Percentiles rank a stretch among this genome's conserved stretches.
Conservation (phyloP, 2,888 invertebrate species). For the Sinotaia quadrata region DNA sequence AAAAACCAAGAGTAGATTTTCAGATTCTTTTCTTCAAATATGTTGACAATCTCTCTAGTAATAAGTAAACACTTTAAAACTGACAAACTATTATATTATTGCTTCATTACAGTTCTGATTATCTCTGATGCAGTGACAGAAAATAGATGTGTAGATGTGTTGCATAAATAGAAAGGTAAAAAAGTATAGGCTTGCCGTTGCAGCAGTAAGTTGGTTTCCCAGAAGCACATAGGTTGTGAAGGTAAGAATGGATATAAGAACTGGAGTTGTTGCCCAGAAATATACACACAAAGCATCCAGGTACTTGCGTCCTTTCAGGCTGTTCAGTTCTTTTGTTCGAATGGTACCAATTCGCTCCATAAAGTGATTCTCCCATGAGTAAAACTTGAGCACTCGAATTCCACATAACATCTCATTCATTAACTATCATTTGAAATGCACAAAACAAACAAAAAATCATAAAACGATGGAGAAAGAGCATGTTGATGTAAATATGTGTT, state of each 20-base stretch:
- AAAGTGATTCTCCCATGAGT: constrained; percentile 95
- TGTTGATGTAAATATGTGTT: not conserved
- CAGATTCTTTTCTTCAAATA: too few species aligned
- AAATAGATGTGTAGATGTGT: not conserved
- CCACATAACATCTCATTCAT: constrained; percentile 90
- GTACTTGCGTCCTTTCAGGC: constrained; percentile 90
- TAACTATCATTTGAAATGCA: constrained; percentile 71
- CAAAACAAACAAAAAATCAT: too few species aligned
- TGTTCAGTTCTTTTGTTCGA: constrained; percentile 80
- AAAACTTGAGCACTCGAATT: constrained; percentile 90
- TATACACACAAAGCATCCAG: constrained; percentile 97
- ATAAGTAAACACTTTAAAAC: too few species aligned
- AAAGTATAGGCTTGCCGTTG: constrained; percentile 77
- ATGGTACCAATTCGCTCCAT: constrained; percentile 76
- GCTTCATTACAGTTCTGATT: not conserved
- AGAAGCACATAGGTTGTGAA: constrained; percentile 73
- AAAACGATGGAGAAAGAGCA: not conserved
- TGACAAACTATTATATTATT: not conserved
- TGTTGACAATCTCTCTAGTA: too few species aligned
- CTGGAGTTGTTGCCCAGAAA: constrained; percentile 98
- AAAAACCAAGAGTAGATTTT: too few species aligned
- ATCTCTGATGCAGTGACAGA: not conserved
- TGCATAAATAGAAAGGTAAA: not conserved
- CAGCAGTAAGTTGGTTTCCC: constrained; percentile 86
- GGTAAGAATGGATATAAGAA: constrained; percentile 76